phyloP scores from a whole-genome alignment of 2,797 vertebrate genomes.

The Eulemur rubriventer region DNA sequence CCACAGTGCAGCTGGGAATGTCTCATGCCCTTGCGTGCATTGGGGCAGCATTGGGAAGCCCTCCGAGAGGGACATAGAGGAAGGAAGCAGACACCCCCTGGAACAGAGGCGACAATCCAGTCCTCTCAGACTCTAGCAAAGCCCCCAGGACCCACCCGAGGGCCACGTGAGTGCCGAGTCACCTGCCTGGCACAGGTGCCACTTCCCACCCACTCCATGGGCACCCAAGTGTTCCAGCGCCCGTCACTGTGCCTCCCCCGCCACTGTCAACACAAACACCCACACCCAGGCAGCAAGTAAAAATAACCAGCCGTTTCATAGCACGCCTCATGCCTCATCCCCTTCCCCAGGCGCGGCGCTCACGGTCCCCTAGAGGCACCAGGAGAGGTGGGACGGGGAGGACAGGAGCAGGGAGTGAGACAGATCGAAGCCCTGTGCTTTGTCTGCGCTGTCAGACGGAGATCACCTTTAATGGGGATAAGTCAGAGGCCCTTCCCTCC shows the following conservation, averaged over 20 bases:
- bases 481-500: background rate
- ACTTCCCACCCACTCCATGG: background rate
- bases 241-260: constrained; percentile 15
- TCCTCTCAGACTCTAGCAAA: background rate
- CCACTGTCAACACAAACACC: constrained; percentile 71
- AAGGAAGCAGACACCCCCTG: background rate
- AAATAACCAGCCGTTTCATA: constrained; percentile 58
- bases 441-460: background rate
- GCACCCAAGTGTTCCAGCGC: constrained; percentile 48
- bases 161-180: constrained; percentile 55
- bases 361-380: background rate
- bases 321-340: background rate
- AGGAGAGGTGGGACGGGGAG: background rate
- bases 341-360: background rate
- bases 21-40: fast-evolving
- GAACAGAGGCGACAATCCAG: background rate
- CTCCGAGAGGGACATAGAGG: fast-evolving
- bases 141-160: background rate
- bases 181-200: constrained; percentile 52
- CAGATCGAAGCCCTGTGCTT: fast-evolving
- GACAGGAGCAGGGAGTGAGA: fast-evolving
- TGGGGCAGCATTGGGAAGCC: background rate
- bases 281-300: constrained; percentile 59
- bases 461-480: background rate
- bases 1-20: background rate